These are phyloP conservation scores for Phrynosoma blainvillii DNA, from an alignment of 2,113 vertebrate genomes.

Conservation along the genomic window DNA sequence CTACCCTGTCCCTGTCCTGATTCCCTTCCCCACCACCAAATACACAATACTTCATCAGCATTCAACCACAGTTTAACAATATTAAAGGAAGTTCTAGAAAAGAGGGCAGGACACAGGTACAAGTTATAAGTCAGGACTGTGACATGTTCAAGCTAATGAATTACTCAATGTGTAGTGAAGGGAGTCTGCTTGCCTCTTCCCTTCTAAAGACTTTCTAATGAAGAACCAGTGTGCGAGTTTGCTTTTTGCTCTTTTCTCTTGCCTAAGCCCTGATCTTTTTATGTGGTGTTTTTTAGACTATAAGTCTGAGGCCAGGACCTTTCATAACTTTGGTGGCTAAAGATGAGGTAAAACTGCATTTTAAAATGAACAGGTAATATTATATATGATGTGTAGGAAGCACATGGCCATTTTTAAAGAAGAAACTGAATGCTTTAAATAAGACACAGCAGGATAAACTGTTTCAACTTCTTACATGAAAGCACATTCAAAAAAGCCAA, in stretches of 20 bases:
- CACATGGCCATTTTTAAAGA: not conserved
- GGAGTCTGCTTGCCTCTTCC: not conserved
- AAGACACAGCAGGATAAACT: not conserved
- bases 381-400: accelerated
- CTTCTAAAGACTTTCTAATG: not conserved
- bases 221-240: not conserved
- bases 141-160: not conserved
- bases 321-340: not conserved
- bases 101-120: not conserved
- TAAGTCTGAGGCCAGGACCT: not conserved
- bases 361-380: not conserved
- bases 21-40: not conserved
- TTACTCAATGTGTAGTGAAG: not conserved
- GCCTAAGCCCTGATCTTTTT: not conserved
- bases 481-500: accelerated
- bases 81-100: not conserved
- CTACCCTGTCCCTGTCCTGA: not conserved
- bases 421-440: not conserved
- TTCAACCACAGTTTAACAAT: not conserved
- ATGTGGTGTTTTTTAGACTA: not conserved
- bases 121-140: not conserved
- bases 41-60: not conserved
- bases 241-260: not conserved
- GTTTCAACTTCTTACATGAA: not conserved
- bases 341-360: not conserved